These are phyloP conservation scores for Bombylius major DNA, from an alignment of 2,888 invertebrate genomes.

Conservation along the genomic window DNA sequence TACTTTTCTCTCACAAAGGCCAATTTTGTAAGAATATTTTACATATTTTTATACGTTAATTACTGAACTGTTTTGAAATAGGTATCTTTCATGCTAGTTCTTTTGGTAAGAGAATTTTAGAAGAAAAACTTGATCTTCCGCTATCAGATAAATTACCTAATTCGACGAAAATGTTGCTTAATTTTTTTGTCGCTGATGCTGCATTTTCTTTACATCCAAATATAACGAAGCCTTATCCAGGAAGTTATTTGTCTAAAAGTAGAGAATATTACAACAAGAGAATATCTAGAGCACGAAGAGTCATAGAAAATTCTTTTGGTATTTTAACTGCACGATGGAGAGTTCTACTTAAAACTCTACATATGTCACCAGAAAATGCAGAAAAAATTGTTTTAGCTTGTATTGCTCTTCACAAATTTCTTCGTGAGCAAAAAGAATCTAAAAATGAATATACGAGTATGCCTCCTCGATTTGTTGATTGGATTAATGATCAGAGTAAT, in stretches of 20 bases:
- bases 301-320: conserved; percentile 12
- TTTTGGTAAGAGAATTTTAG: background rate
- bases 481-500: background rate
- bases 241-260: background rate
- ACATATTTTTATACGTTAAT: too few species aligned
- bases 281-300: conserved; percentile 11
- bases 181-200: background rate
- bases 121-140: background rate
- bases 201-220: background rate
- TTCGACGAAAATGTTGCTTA: background rate
- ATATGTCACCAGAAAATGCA: background rate
- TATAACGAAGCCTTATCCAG: background rate
- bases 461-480: background rate
- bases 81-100: background rate
- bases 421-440: background rate
- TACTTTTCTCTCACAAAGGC: too few species aligned
- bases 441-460: background rate
- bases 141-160: background rate
- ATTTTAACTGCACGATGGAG: conserved; percentile 7
- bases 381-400: background rate
- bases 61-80: too few species aligned
- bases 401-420: background rate
- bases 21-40: too few species aligned
- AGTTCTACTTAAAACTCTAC: background rate
- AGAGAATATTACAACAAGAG: conserved; percentile 4